Evolutionary conservation across 2,888 invertebrate genomes (phyloP), one percentile per base, ranked within the genome.

Genomic region (Acleris laterana): DNA sequence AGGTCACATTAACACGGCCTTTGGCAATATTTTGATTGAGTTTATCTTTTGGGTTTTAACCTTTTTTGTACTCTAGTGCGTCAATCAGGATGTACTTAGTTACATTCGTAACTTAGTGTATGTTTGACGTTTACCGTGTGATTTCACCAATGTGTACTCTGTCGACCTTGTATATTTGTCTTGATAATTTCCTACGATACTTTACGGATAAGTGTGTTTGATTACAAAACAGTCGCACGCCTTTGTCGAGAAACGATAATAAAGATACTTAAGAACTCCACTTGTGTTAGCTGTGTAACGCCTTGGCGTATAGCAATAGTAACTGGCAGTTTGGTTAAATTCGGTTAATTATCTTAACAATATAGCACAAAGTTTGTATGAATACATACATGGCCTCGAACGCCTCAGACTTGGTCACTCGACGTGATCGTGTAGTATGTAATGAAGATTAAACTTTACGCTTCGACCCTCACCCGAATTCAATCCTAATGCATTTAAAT

Each of bases 381-480:
- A 16, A 6, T 46, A 13, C 38, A 17, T 19, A 17, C 38, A 17
- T 19, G 48, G 42, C 64, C 59, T 64, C 49, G 32, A 19, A 55
- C 1, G 25, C 16, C 58, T 49, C n/a, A 51, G 55, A 2, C 22
- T 49, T 46, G 42, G 38, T 48, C 46, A 6, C n/a, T 57, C 17
- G 48, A 38, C 38, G 48, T 2, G 63, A 64, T 59, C 38, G 13
- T 13, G 11, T 38, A 38, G 48, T 42, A 38, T 22, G 58, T 63
- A 58, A 59, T 42, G 17, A 28, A 51, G 50, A 25, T 38, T 42
- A 42, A 19, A 63, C 19, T 25, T 25, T 46, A 17, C 46, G 38
- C 44, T 42, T 49, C 52, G 62, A 57, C 62, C 62, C 62, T 67
- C 62, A 67, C 48, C 48, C 58, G 62, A 48, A 59, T 64, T 28